phyloP scores from a whole-genome alignment of 2,797 vertebrate species.

The Telmatherina bonti region DNA sequence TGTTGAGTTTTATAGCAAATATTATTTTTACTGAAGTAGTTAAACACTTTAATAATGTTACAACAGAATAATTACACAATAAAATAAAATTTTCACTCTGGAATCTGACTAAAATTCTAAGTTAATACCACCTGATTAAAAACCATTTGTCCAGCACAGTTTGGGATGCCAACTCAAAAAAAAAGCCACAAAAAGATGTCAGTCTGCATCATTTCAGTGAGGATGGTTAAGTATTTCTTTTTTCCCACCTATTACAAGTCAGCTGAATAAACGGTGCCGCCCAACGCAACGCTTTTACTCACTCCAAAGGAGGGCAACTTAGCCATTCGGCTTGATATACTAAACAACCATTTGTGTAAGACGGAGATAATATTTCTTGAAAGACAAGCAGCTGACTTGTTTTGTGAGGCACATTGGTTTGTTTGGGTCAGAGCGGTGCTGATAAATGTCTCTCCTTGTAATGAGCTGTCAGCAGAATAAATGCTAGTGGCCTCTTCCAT shows the following conservation, averaged over 20 bases:
- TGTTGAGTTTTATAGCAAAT: slow-evolving; percentile 1
- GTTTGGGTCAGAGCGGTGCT: slow-evolving; percentile 27
- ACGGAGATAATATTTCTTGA: slow-evolving; percentile 28
- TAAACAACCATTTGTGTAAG: slow-evolving; percentile 4
- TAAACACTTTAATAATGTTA: neutral
- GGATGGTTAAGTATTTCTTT: neutral
- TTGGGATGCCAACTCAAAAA: neutral
- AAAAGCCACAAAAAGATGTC: neutral
- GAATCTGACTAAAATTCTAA: neutral
- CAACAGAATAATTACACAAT: neutral
- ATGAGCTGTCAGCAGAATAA: slow-evolving; percentile 49
- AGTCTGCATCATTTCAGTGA: neutral
- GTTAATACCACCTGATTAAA: neutral
- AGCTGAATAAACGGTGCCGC: neutral
- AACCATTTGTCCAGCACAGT: neutral
- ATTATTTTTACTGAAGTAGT: neutral
- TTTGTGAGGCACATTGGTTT: slow-evolving; percentile 24
- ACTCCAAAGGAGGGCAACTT: slow-evolving; percentile 4
- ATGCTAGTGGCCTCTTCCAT: slow-evolving; percentile 19
- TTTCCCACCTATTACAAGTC: neutral
- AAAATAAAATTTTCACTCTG: neutral
- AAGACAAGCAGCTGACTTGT: slow-evolving; percentile 30
- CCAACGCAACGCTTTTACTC: slow-evolving; percentile 8
- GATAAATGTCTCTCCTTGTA: slow-evolving; percentile 42
- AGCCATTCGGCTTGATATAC: neutral